Conservation (phyloP, 2,888 invertebrate species). For the Barypeithes pellucidus region DNA sequence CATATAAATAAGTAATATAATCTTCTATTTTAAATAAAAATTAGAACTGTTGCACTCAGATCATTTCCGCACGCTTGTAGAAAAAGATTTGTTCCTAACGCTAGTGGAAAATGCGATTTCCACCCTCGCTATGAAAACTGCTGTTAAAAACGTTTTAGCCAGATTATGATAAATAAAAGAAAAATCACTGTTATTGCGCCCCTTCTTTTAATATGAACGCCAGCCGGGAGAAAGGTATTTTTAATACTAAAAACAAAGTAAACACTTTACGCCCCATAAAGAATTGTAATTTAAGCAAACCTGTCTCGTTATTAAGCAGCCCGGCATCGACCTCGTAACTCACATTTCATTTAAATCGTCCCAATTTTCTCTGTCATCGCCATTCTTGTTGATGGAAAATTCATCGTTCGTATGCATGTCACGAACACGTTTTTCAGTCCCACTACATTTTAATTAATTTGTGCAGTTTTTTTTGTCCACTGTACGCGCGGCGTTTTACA, state of each 20-base stretch:
- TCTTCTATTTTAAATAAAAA: no score
- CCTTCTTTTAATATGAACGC: neutral
- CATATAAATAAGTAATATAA: no score
- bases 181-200: no score
- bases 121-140: no score
- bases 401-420: conserved; percentile 39
- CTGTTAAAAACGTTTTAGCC: no score
- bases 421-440: conserved; percentile 38
- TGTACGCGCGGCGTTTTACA: conserved; percentile 25
- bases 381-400: conserved; percentile 41
- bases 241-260: conserved; percentile 10
- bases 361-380: conserved; percentile 36
- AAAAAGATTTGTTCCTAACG: no score
- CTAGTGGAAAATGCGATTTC: no score
- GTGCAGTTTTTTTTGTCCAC: conserved; percentile 32
- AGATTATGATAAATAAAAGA: no score
- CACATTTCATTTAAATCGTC: conserved; percentile 36
- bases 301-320: conserved; percentile 12
- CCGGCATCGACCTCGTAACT: conserved; percentile 11
- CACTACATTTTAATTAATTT: conserved; percentile 41
- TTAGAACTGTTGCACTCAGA: no score
- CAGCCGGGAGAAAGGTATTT: neutral
- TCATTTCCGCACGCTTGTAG: no score
- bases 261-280: conserved; percentile 19
- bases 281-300: conserved; percentile 8